phyloP scores from a whole-genome alignment of 2,113 vertebrate genomes.

The Otolemur garnettii region DNA sequence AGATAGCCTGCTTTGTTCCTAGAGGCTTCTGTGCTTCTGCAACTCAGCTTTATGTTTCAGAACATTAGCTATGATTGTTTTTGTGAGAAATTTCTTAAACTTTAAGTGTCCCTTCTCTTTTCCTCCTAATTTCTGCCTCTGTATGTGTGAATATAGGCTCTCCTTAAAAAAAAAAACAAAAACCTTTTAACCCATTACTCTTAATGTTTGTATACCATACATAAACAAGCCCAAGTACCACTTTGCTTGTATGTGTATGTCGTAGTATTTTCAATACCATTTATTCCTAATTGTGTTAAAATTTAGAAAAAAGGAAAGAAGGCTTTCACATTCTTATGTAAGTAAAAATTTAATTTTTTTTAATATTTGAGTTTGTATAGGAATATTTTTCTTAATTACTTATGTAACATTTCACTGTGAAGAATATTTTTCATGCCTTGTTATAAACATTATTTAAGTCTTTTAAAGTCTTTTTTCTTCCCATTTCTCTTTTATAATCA shows the following conservation, averaged over 20 bases:
- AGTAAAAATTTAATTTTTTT: conserved; percentile 44
- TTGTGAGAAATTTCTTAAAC: conserved; percentile 32
- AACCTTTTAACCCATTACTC: background rate
- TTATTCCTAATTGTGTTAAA: conserved; percentile 45
- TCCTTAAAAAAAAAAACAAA: background rate
- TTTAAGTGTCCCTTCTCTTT: background rate
- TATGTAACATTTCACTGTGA: conserved; percentile 54
- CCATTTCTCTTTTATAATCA: conserved; percentile 51
- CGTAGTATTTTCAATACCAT: background rate
- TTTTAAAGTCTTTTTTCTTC: background rate
- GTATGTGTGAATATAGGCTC: background rate
- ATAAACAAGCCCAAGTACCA: background rate
- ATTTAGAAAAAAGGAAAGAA: background rate
- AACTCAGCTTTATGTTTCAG: conserved; percentile 32
- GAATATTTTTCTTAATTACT: conserved; percentile 40
- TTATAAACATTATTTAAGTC: conserved; percentile 7
- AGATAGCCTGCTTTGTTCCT: background rate
- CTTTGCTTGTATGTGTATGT: conserved; percentile 7
- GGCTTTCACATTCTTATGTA: conserved; percentile 1
- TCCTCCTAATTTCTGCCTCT: background rate
- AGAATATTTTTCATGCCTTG: conserved; percentile 57
- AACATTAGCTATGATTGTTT: background rate
- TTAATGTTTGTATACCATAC: background rate
- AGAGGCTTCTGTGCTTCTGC: background rate
- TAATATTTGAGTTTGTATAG: conserved; percentile 28